Conservation (phyloP, 2,797 vertebrate species). For the Carduelis carduelis region DNA sequence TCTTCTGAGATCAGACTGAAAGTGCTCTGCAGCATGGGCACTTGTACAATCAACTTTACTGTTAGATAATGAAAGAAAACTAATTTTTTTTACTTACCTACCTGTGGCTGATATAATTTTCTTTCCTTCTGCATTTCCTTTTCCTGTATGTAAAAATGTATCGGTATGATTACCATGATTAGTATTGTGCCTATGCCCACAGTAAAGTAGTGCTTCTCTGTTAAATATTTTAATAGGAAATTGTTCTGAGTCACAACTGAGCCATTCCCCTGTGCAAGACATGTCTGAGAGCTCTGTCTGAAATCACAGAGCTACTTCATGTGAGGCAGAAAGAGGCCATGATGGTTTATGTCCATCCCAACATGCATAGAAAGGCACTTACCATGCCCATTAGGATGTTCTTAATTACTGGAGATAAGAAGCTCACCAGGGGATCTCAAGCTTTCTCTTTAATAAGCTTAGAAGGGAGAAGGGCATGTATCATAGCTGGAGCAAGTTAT, state of each 20-base stretch:
- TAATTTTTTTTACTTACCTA: neutral
- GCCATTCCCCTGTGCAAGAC: neutral
- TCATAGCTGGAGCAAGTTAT: constrained; percentile 28
- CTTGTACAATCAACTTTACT: neutral
- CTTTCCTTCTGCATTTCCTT: neutral
- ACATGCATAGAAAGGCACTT: constrained; percentile 32
- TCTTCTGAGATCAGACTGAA: neutral
- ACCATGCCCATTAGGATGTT: constrained; percentile 18
- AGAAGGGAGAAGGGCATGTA: neutral
- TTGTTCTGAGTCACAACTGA: constrained; percentile 26
- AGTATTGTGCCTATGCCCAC: constrained; percentile 7
- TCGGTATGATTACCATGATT: neutral
- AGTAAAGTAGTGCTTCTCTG: neutral
- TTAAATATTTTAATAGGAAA: constrained; percentile 50
- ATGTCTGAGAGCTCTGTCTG: constrained; percentile 23
- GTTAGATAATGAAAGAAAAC: neutral
- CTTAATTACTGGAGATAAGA: constrained; percentile 55
- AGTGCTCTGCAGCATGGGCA: neutral
- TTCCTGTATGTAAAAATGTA: neutral
- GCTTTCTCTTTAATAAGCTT: constrained; percentile 20
- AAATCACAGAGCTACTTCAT: constrained; percentile 4
- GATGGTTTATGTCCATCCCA: constrained; percentile 28
- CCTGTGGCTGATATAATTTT: neutral
- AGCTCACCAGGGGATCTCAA: neutral
- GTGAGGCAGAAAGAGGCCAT: neutral